Evolutionary conservation across 2,888 invertebrate species (phyloP), one percentile per base, ranked within the genome.

Genomic region (Rhogogaster chlorosoma): DNA sequence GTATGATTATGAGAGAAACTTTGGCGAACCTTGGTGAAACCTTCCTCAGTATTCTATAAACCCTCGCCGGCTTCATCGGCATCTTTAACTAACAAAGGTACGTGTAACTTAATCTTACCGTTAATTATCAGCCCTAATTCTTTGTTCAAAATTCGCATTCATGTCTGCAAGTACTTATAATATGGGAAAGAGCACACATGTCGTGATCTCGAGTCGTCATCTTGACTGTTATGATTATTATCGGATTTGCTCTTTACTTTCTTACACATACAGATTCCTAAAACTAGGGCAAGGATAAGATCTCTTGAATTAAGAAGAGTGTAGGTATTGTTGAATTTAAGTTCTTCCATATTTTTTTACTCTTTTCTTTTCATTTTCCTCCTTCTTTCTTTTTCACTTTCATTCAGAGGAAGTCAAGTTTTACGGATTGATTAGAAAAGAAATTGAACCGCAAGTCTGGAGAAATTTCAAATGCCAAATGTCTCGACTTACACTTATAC

Each of bases 31-130:
- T 80, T 22, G 29, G 32, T 32, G 29, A 32, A 38, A 80, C 10
- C 36, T 61, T 22, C 38, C 61, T 83, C 83, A 83, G 83, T 83
- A 32, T 70, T 70, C 83, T 83, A 61, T 61, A 83, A 22, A 70
- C 67, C 83, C 29, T 83, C 83, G 67, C 36, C 61, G 36, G 18
- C 36, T 77, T 22, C 77, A 77, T 77, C 53, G 61, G 38, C 80
- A 61, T 80, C 61, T 38, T 42, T 22, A 22, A 80, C 36, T 22
- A 61, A 6, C 71, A 32, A 38, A 80, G 80, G 80, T 80, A 78
- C 5, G 38, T 78, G 15, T 38, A 18, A 12, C 22, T 70, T 36
- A 36, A 18, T 15, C 49, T 77, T 53, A 49, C 26, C 26, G 75
- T 29, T 15, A 15, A 45, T 45, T 45, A 1, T 53, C 18, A 49